phyloP scores from a whole-genome alignment of 2,888 invertebrate genomes.

The Trichogramma evanescens region DNA sequence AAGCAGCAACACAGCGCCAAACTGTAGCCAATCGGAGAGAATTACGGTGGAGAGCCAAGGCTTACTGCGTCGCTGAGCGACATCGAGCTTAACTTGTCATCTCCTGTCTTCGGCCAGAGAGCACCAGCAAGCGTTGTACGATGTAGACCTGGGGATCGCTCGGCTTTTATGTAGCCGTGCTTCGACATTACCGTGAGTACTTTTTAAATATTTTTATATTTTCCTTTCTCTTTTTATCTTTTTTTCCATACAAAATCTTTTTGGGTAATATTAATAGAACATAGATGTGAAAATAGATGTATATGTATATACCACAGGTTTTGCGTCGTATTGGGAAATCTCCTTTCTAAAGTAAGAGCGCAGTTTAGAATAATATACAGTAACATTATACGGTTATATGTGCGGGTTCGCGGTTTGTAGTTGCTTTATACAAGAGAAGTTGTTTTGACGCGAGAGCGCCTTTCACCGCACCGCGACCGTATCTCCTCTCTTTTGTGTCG shows the following conservation, averaged over 20 bases:
- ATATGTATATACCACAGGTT: too few species aligned
- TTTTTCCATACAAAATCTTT: not conserved
- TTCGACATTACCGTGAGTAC: conserved; percentile 41
- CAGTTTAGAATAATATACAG: too few species aligned
- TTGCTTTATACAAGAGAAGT: too few species aligned
- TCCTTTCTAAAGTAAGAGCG: too few species aligned
- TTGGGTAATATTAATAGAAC: too few species aligned
- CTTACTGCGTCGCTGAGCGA: conserved; percentile 26
- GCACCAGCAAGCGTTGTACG: conserved; percentile 29
- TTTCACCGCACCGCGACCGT: too few species aligned
- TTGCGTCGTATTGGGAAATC: too few species aligned
- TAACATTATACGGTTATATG: too few species aligned
- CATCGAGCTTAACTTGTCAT: conserved; percentile 27
- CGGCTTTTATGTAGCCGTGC: conserved; percentile 38
- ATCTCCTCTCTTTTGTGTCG: too few species aligned
- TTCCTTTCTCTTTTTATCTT: not conserved
- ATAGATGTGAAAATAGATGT: too few species aligned
- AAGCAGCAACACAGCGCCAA: conserved; percentile 39
- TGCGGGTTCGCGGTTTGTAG: too few species aligned
- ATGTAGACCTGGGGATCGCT: conserved; percentile 38
- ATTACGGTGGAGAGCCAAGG: conserved; percentile 27
- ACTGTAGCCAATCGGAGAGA: conserved; percentile 24
- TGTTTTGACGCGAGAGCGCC: too few species aligned
- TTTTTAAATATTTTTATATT: conserved; percentile 5
- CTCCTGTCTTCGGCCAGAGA: not conserved